Evolutionary conservation across 2,797 vertebrate genomes (phyloP).

Genomic region (Strix occidentalis): DNA sequence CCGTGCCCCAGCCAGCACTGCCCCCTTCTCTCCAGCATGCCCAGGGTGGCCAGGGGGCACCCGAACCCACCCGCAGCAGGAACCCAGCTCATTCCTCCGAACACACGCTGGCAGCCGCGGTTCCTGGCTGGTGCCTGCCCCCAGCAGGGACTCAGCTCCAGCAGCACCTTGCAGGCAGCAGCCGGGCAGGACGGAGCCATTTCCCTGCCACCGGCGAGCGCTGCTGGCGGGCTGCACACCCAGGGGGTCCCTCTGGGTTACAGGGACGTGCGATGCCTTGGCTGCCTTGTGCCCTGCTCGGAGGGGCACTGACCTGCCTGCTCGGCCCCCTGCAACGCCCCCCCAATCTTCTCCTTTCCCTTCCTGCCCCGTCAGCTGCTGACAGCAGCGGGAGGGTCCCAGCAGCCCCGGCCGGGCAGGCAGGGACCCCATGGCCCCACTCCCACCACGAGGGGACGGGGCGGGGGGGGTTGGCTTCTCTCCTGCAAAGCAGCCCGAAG

Average conservation of each 20-base stretch:
- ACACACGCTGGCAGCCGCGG: accelerated
- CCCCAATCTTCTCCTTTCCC: not conserved
- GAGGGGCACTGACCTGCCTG: not conserved
- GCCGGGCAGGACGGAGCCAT: accelerated
- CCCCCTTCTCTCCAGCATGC: not conserved
- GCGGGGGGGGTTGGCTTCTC: not conserved
- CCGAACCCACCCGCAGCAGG: accelerated
- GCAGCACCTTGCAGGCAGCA: not conserved
- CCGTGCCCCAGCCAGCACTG: not conserved
- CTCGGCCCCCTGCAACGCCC: accelerated
- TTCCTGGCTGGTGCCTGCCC: not conserved
- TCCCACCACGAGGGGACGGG: not conserved
- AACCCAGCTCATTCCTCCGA: not conserved
- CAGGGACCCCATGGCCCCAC: accelerated
- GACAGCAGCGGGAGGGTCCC: not conserved
- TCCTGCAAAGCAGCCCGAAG: not conserved
- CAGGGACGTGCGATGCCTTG: accelerated
- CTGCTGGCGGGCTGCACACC: not conserved
- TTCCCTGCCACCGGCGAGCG: accelerated
- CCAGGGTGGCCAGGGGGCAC: accelerated
- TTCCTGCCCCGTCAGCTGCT: not conserved
- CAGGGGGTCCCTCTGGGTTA: accelerated
- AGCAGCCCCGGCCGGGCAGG: not conserved
- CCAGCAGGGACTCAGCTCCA: not conserved
- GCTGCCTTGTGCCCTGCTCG: not conserved